Evolutionary conservation across 2,888 invertebrate genomes (phyloP), one percentile per base, ranked within the genome.

Genomic region (Meiosimyza platycephala): DNA sequence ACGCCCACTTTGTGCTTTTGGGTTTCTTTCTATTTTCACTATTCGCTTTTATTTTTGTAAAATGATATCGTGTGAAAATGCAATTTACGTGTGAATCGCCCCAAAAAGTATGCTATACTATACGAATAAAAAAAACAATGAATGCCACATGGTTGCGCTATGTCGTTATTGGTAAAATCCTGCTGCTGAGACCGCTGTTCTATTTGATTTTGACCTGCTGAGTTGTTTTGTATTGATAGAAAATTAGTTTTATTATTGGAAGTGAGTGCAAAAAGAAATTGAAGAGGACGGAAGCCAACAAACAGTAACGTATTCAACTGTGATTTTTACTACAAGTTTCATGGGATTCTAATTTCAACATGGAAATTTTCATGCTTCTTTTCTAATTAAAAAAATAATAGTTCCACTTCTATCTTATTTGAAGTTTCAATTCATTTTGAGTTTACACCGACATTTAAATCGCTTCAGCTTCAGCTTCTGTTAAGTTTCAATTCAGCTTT

Each of bases 31-130:
- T 64, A 5, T 64, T 65, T 47, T 65, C 40, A 11, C 65, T 54
- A 52, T 54, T 54, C 51, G 16, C 65, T 40, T 65, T 9, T 48
- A 48, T 68, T 52, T 68, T 57, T 40, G 16, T 47, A 55, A 48
- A 47, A 57, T 18, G 50, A 68, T 67, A 57, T 57, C 57, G 57
- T 57, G 57, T 28, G 6, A 57, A 57, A 57, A 22, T 57, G 57
- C 57, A 57, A 28, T 22, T 57, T 22, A 22, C 22, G 9, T 57
- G 22, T 28, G 2, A 18, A 28, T 16, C 22, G 57, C 57, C 57
- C 40, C 40, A 7, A 57, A 57, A 57, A 57, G 57, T 57, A 28
- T 57, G 57, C 57, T 18, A 40, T 40, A 6, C 40, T 9, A 40
- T 9, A 28, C 28, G 22, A 18, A 28, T 0, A 28, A 4, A 28